Evolutionary conservation across 2,113 vertebrate species (phyloP).

Genomic region (Anhinga rufa): DNA sequence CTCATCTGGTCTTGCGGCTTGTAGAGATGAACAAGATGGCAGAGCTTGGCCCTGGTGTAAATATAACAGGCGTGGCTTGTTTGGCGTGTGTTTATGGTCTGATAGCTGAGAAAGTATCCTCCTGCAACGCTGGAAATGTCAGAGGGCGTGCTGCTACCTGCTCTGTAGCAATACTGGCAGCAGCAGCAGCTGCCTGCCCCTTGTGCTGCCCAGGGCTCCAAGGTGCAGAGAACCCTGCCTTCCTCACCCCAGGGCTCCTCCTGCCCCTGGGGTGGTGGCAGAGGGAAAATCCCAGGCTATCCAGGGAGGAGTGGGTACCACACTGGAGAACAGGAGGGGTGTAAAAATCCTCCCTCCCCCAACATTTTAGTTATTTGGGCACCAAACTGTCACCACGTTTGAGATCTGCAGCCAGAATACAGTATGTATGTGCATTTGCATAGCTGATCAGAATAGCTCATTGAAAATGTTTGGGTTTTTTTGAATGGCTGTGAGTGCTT

Average conservation of each 20-base stretch:
- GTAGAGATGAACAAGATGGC: accelerated
- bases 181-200: not conserved
- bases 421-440: not conserved
- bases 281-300: not conserved
- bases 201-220: not conserved
- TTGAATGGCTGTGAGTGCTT: not conserved
- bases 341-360: not conserved
- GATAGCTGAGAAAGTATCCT: not conserved
- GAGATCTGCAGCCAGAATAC: not conserved
- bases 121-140: not conserved
- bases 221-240: not conserved
- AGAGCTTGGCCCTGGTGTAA: not conserved
- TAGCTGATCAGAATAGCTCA: not conserved
- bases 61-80: not conserved
- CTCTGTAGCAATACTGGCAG: not conserved
- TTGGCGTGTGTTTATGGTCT: not conserved
- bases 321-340: not conserved
- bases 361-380: not conserved
- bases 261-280: not conserved
- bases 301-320: not conserved
- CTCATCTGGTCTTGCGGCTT: not conserved
- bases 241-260: not conserved
- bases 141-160: not conserved
- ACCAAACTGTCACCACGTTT: not conserved
- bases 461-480: not conserved